A percentile compares a stretch with the other conserved stretches of the same genome.
These are phyloP conservation scores for Microcebus ravelobensis DNA, from an alignment of 2,113 vertebrate species.

Conservation along the genomic window DNA sequence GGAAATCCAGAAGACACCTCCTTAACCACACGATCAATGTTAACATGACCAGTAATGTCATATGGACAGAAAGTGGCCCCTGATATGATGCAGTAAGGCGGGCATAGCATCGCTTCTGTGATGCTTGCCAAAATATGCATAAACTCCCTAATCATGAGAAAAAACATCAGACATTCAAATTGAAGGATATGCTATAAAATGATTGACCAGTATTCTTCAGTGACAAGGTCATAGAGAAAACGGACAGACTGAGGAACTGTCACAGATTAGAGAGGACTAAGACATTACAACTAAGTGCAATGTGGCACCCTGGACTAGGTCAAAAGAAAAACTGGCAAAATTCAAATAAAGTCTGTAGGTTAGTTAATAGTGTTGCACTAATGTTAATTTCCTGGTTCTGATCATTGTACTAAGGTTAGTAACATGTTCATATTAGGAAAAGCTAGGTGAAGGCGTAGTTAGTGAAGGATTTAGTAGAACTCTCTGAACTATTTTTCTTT, in stretches of 20 bases:
- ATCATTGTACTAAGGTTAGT: neutral
- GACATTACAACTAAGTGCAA: neutral
- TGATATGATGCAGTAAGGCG: neutral
- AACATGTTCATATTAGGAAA: neutral
- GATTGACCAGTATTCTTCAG: neutral
- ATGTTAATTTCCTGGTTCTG: neutral
- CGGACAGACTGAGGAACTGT: neutral
- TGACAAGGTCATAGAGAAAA: neutral
- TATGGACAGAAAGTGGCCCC: neutral
- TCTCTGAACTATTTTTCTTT: neutral
- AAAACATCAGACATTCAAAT: neutral
- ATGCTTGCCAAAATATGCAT: neutral
- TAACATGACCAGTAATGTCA: neutral
- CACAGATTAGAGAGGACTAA: neutral
- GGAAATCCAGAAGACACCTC: neutral
- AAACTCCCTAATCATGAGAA: neutral
- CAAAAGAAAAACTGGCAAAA: neutral
- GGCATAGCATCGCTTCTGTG: neutral
- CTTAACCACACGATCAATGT: neutral
- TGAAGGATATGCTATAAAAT: neutral
- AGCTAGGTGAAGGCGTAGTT: neutral
- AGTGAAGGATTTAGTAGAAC: neutral
- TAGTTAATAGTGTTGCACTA: neutral
- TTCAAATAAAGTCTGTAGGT: neutral
- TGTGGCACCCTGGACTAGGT: neutral